phyloP scores from a whole-genome alignment of 2,797 vertebrate species.

The Enteromius radiatus region DNA sequence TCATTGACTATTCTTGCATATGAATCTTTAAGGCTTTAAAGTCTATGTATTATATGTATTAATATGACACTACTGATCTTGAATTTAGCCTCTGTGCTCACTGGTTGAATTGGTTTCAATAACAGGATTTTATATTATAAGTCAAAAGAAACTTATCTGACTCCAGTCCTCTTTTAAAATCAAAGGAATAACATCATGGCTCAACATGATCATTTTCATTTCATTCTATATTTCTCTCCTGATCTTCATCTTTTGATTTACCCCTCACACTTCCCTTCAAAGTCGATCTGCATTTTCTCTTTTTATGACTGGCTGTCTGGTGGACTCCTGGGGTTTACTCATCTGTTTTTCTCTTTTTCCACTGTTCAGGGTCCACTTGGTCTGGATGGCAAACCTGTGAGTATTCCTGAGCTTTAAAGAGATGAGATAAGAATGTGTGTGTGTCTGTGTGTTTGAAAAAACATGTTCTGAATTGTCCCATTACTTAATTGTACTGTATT shows the following conservation, averaged over 20 bases:
- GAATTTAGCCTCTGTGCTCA: not conserved
- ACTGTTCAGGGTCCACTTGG: slow-evolving; percentile 57
- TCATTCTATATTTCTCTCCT: slow-evolving; percentile 6
- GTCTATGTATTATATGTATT: too few species aligned
- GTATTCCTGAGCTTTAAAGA: slow-evolving; percentile 45
- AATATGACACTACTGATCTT: not conserved
- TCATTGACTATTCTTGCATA: not conserved
- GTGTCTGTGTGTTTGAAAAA: not conserved
- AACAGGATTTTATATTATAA: not conserved
- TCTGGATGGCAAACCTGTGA: slow-evolving; percentile 61
- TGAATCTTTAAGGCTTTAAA: not conserved
- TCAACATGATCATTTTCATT: slow-evolving; percentile 2
- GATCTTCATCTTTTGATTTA: slow-evolving; percentile 32
- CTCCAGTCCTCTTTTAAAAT: not conserved
- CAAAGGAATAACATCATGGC: slow-evolving; percentile 25
- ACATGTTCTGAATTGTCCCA: not conserved
- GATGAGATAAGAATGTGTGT: slow-evolving; percentile 6
- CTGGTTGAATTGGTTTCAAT: not conserved
- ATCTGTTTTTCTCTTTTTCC: slow-evolving; percentile 46
- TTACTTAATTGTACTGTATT: not conserved
- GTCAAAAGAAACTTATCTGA: slow-evolving; percentile 2
- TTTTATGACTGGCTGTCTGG: slow-evolving; percentile 34
- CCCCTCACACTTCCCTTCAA: slow-evolving; percentile 33
- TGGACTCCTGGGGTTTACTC: slow-evolving; percentile 25
- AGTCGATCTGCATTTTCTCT: slow-evolving; percentile 33